Evolutionary conservation across 2,888 invertebrate species (phyloP).

Genomic region (Heliconius hortense): DNA sequence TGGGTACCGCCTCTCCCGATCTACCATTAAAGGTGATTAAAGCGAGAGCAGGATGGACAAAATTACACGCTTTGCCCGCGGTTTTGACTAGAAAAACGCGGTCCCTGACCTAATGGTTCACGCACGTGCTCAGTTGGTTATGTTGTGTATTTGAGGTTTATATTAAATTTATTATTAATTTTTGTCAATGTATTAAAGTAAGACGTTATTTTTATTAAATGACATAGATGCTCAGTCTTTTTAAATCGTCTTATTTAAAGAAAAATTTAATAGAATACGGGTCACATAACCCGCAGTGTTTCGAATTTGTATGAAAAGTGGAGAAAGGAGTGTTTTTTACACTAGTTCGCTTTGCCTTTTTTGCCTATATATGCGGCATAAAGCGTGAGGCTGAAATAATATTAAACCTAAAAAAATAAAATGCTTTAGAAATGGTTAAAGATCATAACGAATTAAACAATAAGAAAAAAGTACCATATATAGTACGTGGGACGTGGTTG

Average conservation of each 20-base stretch:
- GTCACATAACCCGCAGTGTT: background rate
- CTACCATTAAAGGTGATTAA: conserved; percentile 71
- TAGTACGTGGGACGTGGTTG: background rate
- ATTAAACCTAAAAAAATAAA: too few species aligned
- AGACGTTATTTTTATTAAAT: background rate
- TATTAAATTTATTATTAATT: background rate
- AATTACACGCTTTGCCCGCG: conserved; percentile 68
- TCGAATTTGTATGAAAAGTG: background rate
- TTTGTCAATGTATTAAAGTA: background rate
- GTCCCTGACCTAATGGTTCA: conserved; percentile 60
- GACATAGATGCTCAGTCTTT: background rate
- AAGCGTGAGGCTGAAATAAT: too few species aligned
- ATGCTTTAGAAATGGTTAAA: background rate
- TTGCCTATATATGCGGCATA: too few species aligned
- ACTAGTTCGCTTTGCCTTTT: background rate
- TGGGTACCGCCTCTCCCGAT: conserved; percentile 56
- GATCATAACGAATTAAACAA: too few species aligned
- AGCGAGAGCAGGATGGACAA: conserved; percentile 70
- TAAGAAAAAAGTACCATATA: too few species aligned
- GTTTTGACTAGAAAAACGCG: conserved; percentile 60
- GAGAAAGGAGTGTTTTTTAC: background rate
- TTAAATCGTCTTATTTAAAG: too few species aligned
- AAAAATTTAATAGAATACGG: too few species aligned
- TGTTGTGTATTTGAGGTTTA: background rate
- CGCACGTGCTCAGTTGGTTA: conserved; percentile 51